Percentiles rank a stretch among this genome's conserved stretches.
These are phyloP conservation scores for Xestia c-nigrum DNA, from an alignment of 2,888 invertebrate genomes.

Conservation along the genomic window DNA sequence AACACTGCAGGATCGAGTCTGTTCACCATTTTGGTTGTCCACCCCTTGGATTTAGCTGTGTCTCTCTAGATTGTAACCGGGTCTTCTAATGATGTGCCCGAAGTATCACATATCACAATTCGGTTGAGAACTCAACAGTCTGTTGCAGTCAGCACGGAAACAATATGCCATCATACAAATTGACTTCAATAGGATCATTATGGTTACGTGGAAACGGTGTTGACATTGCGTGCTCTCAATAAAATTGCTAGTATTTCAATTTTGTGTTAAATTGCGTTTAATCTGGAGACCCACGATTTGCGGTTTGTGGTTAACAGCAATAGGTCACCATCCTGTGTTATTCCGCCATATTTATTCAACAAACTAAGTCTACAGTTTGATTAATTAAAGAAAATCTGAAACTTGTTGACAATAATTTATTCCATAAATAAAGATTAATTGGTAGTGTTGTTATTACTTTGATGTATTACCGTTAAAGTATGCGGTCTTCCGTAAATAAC, in stretches of 20 bases:
- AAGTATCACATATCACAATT: not conserved
- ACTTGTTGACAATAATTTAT: slow-evolving; percentile 7
- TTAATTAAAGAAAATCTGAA: slow-evolving; percentile 1
- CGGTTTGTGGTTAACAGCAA: not conserved
- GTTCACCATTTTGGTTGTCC: not conserved
- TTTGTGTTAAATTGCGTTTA: slow-evolving; percentile 13
- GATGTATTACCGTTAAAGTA: slow-evolving; percentile 13
- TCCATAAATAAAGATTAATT: slow-evolving; percentile 25
- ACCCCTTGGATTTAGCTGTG: not conserved
- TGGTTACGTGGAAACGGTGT: not conserved
- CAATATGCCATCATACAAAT: not conserved
- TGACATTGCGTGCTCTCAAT: not conserved
- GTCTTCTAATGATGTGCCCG: not conserved
- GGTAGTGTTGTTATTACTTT: slow-evolving; percentile 7
- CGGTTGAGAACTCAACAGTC: not conserved
- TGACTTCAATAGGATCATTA: not conserved
- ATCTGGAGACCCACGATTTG: slow-evolving; percentile 6
- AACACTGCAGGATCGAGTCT: not conserved
- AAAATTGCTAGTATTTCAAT: not conserved
- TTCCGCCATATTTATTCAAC: not conserved
- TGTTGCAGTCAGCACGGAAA: not conserved
- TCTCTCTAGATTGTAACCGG: not conserved
- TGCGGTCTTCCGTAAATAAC: slow-evolving; percentile 23
- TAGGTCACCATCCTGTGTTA: not conserved
- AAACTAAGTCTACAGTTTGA: slow-evolving; percentile 11